Conservation (phyloP, 2,888 invertebrate species). For the Cynaeus angustus region DNA sequence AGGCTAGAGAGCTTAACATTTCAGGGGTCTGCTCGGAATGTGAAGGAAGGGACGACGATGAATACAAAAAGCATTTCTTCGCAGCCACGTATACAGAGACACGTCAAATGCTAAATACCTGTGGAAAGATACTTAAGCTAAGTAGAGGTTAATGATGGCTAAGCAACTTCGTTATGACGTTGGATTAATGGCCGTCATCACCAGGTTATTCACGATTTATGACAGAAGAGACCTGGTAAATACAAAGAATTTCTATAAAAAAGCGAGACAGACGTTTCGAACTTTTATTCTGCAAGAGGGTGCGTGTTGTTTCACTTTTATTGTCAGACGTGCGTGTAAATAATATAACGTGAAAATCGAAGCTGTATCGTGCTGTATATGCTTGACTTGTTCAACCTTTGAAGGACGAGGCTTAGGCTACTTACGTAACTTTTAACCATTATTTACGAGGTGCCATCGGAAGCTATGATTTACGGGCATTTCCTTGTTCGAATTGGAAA, state of each 20-base stretch:
- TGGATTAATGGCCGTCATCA: constrained; percentile 41
- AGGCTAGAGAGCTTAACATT: constrained; percentile 46
- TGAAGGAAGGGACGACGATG: constrained; percentile 29
- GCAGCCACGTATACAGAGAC: constrained; percentile 23
- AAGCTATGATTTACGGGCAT: constrained; percentile 33
- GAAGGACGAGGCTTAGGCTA: constrained; percentile 15
- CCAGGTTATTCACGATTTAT: constrained; percentile 42
- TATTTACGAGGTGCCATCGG: constrained; percentile 30
- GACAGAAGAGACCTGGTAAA: constrained; percentile 28
- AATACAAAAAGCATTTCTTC: constrained; percentile 31
- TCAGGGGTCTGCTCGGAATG: constrained; percentile 44
- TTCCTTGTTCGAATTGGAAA: constrained; percentile 19
- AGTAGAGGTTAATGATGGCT: constrained; percentile 39
- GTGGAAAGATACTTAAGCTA: constrained; percentile 15
- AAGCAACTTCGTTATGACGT: constrained; percentile 41
- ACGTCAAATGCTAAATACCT: constrained; percentile 36
- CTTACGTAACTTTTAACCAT: constrained; percentile 25
- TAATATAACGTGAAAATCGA: constrained; percentile 40
- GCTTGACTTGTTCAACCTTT: constrained; percentile 25
- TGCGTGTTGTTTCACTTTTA: constrained; percentile 36
- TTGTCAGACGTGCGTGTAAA: constrained; percentile 43
- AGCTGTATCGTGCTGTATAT: constrained; percentile 32
- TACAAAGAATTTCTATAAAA: constrained; percentile 35
- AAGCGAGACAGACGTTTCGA: constrained; percentile 14
- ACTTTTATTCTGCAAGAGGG: constrained; percentile 15